Conservation (phyloP, 1,140 invertebrate genomes). For the Drosophila hydei region DNA sequence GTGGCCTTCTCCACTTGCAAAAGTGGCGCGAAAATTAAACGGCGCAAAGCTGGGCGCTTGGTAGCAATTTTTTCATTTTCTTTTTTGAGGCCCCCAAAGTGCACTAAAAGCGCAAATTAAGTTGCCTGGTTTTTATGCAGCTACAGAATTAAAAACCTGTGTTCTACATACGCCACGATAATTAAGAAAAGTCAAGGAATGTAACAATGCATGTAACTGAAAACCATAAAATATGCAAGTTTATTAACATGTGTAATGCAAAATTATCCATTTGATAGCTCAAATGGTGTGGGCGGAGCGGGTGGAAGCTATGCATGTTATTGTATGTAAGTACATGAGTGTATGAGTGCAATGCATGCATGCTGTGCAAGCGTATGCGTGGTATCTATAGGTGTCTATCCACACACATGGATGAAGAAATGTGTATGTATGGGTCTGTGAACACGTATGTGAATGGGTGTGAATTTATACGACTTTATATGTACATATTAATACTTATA, state of each 20-base stretch:
- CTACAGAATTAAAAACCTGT: constrained; percentile 75
- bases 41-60: constrained; percentile 61
- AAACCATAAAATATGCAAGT: neutral
- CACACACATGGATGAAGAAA: neutral
- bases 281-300: neutral
- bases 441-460: neutral
- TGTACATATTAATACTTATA: no score
- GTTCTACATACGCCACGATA: constrained; percentile 52
- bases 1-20: constrained; percentile 21
- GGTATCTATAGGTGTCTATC: neutral
- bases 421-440: neutral
- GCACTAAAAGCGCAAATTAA: constrained; percentile 81
- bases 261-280: neutral
- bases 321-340: no score
- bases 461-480: no score
- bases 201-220: neutral
- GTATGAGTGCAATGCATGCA: no score
- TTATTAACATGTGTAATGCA: constrained; percentile 1
- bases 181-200: neutral
- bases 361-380: no score
- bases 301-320: neutral
- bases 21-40: constrained; percentile 75
- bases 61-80: constrained; percentile 9
- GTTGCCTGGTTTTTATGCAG: constrained; percentile 58
- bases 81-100: constrained; percentile 48